These are phyloP conservation scores for Drosophila teissieri DNA, from an alignment of 1,140 invertebrate genomes.

Conservation along the genomic window DNA sequence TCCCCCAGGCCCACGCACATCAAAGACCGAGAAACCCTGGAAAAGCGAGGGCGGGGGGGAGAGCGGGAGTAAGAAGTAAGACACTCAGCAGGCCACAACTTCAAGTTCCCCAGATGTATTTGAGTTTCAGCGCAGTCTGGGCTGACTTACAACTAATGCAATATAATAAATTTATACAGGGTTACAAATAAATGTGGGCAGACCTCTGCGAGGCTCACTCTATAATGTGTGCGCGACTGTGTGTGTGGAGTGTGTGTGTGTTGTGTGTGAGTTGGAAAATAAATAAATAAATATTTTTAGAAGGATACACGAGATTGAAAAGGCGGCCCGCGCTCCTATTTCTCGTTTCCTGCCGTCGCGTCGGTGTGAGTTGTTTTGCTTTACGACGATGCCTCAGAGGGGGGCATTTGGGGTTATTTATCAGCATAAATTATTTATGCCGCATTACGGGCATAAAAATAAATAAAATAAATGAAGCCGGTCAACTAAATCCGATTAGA, in stretches of 20 bases:
- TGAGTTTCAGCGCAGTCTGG: slow-evolving; percentile 36
- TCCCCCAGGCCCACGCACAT: slow-evolving; percentile 51
- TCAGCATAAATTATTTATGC: slow-evolving; percentile 83
- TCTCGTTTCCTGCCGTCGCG: slow-evolving; percentile 44
- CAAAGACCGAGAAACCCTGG: slow-evolving; percentile 13
- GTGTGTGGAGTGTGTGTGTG: slow-evolving; percentile 2
- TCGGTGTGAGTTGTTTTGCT: slow-evolving; percentile 59
- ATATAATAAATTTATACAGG: slow-evolving; percentile 83
- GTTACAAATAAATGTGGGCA: slow-evolving; percentile 73
- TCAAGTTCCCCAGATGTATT: slow-evolving; percentile 21
- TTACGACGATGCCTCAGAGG: slow-evolving; percentile 69
- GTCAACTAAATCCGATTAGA: slow-evolving; percentile 81
- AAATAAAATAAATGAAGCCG: slow-evolving; percentile 81
- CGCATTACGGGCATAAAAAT: slow-evolving; percentile 81
- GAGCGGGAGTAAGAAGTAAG: neutral
- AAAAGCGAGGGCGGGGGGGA: neutral
- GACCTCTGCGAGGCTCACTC: slow-evolving; percentile 8
- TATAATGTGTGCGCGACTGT: slow-evolving; percentile 22
- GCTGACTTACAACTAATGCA: slow-evolving; percentile 81
- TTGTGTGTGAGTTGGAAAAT: slow-evolving; percentile 65
- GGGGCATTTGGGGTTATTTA: slow-evolving; percentile 74
- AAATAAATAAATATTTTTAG: slow-evolving; percentile 83
- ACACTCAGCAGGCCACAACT: slow-evolving; percentile 49
- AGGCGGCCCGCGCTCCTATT: slow-evolving; percentile 14
- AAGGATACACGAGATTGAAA: slow-evolving; percentile 72